These are phyloP conservation scores for Acarapis woodi DNA, from an alignment of 1,140 invertebrate genomes.

Conservation along the genomic window DNA sequence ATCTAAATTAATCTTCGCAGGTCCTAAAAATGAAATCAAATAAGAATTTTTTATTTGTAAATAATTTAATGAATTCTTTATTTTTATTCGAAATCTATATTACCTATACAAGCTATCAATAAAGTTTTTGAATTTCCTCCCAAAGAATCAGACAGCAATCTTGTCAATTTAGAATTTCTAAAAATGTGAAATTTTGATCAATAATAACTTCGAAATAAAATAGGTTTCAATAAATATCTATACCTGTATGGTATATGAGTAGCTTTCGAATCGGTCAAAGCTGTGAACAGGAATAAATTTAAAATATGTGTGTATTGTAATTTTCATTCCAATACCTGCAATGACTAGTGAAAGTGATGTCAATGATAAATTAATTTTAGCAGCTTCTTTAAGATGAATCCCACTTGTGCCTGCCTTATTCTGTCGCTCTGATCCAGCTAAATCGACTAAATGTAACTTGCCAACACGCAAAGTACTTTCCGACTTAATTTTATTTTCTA, in stretches of 20 bases:
- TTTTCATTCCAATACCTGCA: no score
- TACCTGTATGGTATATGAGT: conserved; percentile 66
- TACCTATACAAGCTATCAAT: conserved; percentile 30
- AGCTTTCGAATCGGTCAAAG: conserved; percentile 69
- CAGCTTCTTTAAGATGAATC: conserved; percentile 62
- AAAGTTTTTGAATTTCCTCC: conserved; percentile 90
- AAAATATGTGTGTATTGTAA: no score
- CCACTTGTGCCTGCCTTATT: conserved; percentile 72
- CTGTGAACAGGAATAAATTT: no score
- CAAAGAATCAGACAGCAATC: conserved; percentile 69
- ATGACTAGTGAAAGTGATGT: conserved; percentile 84
- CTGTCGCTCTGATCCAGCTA: conserved; percentile 58
- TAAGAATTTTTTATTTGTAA: conserved; percentile 32
- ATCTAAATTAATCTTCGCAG: conserved; percentile 84
- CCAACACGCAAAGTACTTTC: conserved; percentile 27
- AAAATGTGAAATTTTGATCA: not conserved
- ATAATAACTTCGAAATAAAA: not conserved
- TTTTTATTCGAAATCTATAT: not conserved
- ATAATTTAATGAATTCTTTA: conserved; percentile 1
- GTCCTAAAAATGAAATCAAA: conserved; percentile 79
- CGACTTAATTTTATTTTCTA: not conserved
- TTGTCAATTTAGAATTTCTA: conserved; percentile 59
- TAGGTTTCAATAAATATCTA: not conserved
- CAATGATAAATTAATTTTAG: conserved; percentile 77
- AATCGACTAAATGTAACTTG: conserved; percentile 51